Evolutionary conservation across 1,140 invertebrate genomes (phyloP), one percentile per base, ranked within the genome.

Genomic region (Dendroctonus ponderosae): DNA sequence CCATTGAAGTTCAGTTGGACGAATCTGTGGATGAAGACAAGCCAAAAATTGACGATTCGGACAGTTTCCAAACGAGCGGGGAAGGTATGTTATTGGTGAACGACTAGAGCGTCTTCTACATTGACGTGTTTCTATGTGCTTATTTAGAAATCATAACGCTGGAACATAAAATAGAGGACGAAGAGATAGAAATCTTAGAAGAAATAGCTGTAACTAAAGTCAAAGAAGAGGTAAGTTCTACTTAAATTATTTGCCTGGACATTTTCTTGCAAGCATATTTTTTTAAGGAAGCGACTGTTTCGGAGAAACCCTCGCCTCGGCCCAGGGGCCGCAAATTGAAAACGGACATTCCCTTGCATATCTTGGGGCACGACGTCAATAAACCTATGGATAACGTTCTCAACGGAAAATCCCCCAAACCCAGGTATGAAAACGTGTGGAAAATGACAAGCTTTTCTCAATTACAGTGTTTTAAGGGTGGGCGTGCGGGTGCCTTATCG

Each of bases 401-500:
- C 4, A 75, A 75, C 57, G 73, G 73, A 8, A 70, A 66, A 48
- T 44, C 46, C 4, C 67, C 67, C 3, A 71, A 69, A 57, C 70
- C 68, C 42, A 50, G 52, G 68, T 62, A 51, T 14, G 40, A 7
- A 46, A 46, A 46, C n/a, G 9, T 6, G 11, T 14, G 4, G 14
- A 48, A 5, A 48, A 48, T 8, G 46, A 7, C 11, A 11, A 48
- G 14, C 14, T 46, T 46, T 46, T 48, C 11, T 48, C 11, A n/a
- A 48, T 48, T 48, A 5, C 11, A 5, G 11, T n/a, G 46, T 48
- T 48, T 48, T 7, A 48, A 65, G 62, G 43, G 67, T 80, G 12
- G 80, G 80, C 50, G 80, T 81, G 44, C 79, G 78, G 69, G 77
- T 81, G 41, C 80, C 80, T 9, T 81, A 79, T 59, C 71, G 77